A percentile compares a stretch with the other conserved stretches of the same genome.
Conservation (phyloP, 2,113 vertebrate genomes). For the Zosterops hypoxanthus region DNA sequence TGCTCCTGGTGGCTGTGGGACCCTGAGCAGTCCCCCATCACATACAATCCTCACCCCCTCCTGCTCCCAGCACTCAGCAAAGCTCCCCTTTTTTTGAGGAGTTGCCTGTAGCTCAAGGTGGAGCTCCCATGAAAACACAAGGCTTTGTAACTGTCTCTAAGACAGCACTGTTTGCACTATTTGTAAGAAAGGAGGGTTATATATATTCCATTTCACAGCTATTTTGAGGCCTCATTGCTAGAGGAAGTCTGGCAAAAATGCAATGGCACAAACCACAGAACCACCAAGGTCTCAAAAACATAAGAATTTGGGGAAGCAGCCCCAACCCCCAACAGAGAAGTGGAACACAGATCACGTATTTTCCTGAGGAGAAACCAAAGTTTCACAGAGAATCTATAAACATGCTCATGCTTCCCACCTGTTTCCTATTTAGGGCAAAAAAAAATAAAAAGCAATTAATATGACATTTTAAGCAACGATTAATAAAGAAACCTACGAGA, state of each 20-base stretch:
- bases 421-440: conserved; percentile 22
- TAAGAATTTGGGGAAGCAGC: not conserved
- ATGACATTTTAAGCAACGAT: not conserved
- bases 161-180: not conserved
- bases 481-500: not conserved
- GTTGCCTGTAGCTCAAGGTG: not conserved
- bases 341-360: not conserved
- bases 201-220: not conserved
- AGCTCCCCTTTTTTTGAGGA: not conserved
- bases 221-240: not conserved
- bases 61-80: accelerated
- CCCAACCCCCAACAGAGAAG: not conserved
- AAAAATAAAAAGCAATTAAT: not conserved
- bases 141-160: not conserved
- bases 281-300: not conserved
- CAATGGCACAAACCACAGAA: not conserved
- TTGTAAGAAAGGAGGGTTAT: not conserved
- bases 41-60: not conserved
- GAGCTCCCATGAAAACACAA: not conserved
- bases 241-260: not conserved
- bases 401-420: conserved; percentile 9
- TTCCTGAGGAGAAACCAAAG: not conserved
- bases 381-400: conserved; percentile 5
- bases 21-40: not conserved
- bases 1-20: accelerated